Conservation (phyloP, 1,140 invertebrate genomes). For the Kradibia gibbosae region DNA sequence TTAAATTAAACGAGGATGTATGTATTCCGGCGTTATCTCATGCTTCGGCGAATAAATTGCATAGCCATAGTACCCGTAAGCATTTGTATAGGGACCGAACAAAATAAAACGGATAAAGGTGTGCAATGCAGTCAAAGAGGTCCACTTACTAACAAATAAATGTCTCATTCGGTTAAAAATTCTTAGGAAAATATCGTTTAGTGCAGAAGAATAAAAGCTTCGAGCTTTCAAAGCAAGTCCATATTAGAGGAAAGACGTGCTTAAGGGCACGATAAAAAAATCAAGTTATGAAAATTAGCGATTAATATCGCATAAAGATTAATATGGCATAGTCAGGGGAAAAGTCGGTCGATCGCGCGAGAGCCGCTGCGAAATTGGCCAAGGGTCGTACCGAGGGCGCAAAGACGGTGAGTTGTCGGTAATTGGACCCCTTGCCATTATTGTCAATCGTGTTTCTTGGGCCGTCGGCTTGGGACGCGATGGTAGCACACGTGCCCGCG, state of each 20-base stretch:
- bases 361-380: no score
- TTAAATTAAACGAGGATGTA: not conserved
- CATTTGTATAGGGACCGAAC: not conserved
- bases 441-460: slow-evolving; percentile 7
- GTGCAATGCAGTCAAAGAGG: not conserved
- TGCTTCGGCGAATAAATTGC: no score
- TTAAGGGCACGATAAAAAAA: not conserved
- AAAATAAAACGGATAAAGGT: not conserved
- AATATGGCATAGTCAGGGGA: no score
- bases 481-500: not conserved
- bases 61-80: not conserved
- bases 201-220: no score
- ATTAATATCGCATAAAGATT: no score
- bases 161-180: not conserved
- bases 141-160: slow-evolving; percentile 14
- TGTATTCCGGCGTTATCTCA: no score
- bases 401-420: slow-evolving; percentile 1
- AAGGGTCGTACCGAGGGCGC: no score
- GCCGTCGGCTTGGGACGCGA: not conserved
- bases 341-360: no score
- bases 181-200: no score
- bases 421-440: slow-evolving; percentile 22
- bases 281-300: no score
- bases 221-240: no score
- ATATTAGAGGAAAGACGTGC: no score